These are phyloP conservation scores for Camelus bactrianus DNA, from an alignment of 2,113 vertebrate species.

Conservation along the genomic window DNA sequence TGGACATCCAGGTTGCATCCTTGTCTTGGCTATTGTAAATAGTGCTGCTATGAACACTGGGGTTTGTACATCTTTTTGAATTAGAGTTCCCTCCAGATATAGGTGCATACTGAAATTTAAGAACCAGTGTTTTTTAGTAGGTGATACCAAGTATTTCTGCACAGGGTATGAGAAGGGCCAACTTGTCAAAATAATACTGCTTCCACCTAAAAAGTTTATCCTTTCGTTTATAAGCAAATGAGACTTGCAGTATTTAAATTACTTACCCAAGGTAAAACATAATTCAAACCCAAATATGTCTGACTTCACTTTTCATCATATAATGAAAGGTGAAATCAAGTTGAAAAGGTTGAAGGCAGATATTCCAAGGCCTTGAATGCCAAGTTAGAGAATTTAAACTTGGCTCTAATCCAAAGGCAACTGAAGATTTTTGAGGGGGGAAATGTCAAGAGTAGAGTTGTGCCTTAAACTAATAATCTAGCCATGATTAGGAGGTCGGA, in stretches of 20 bases:
- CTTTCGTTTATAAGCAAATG: slow-evolving; percentile 27
- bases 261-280: background rate
- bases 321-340: background rate
- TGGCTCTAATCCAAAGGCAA: background rate
- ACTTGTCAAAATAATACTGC: background rate
- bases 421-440: background rate
- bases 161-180: background rate
- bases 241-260: background rate
- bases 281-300: background rate
- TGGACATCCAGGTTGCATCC: no score
- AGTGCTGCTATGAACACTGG: no score
- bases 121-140: background rate
- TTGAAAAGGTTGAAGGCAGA: background rate
- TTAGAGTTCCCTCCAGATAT: no score
- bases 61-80: no score
- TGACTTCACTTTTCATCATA: background rate
- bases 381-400: background rate
- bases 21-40: no score
- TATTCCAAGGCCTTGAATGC: background rate
- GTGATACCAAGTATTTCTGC: background rate
- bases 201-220: background rate
- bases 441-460: background rate
- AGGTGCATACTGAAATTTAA: background rate
- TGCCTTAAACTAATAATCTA: background rate
- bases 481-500: background rate